phyloP scores from a whole-genome alignment of 2,797 vertebrate genomes.

The Enteromius afrohamiltoni region DNA sequence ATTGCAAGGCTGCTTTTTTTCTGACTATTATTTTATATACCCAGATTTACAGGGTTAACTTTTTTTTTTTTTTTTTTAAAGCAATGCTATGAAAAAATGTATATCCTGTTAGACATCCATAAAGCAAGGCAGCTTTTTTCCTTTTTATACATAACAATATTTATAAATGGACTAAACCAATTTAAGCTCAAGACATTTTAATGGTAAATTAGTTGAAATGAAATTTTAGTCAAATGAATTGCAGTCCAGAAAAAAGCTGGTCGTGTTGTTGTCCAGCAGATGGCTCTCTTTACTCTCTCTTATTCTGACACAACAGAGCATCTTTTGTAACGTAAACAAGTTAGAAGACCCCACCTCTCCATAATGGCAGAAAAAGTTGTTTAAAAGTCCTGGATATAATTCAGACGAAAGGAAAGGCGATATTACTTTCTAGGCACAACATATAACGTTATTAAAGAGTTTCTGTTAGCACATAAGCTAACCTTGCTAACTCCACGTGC shows the following conservation, averaged over 20 bases:
- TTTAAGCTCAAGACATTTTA: background rate
- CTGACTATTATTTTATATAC: background rate
- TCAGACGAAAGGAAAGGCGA: background rate
- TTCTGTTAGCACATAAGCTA: background rate
- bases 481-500: background rate
- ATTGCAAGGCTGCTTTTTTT: background rate
- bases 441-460: background rate
- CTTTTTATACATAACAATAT: background rate
- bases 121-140: background rate
- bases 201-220: background rate
- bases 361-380: too few species aligned
- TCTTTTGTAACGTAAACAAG: background rate
- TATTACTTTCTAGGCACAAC: background rate
- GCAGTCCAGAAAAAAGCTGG: background rate
- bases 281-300: background rate
- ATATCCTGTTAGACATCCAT: background rate
- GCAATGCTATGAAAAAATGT: too few species aligned
- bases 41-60: background rate
- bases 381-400: background rate
- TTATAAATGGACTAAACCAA: background rate
- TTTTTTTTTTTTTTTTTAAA: too few species aligned
- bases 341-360: background rate
- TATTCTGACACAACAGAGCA: background rate
- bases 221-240: background rate
- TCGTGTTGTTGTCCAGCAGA: constrained; percentile 29